These are phyloP conservation scores for Baccha elongata DNA, from an alignment of 2,888 invertebrate species.

Conservation along the genomic window DNA sequence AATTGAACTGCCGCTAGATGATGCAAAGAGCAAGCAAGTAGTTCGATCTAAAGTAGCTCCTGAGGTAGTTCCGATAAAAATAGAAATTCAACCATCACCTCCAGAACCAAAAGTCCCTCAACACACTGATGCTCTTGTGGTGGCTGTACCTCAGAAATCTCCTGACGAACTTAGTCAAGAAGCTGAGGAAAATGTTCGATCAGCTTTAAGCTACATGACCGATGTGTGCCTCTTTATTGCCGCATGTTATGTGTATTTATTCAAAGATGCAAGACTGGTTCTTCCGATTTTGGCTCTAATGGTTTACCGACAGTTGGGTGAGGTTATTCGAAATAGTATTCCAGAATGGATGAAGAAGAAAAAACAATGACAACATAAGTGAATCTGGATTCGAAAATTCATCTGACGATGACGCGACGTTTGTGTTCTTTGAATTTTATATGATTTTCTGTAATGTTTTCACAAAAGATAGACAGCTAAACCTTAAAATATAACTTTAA, in stretches of 20 bases:
- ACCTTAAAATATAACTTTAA: slow-evolving; percentile 59
- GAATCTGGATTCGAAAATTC: background rate
- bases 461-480: slow-evolving; percentile 32
- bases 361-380: slow-evolving; percentile 56
- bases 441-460: slow-evolving; percentile 7
- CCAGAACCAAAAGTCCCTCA: slow-evolving; percentile 25
- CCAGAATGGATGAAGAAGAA: slow-evolving; percentile 84
- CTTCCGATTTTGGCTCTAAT: slow-evolving; percentile 90
- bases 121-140: slow-evolving; percentile 28
- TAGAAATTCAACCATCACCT: slow-evolving; percentile 16
- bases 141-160: slow-evolving; percentile 68
- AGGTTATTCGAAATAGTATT: slow-evolving; percentile 85
- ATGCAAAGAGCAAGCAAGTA: slow-evolving; percentile 14
- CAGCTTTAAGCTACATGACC: slow-evolving; percentile 88
- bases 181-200: slow-evolving; percentile 87
- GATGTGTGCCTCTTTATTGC: slow-evolving; percentile 89
- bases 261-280: slow-evolving; percentile 90
- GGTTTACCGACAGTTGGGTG: slow-evolving; percentile 89
- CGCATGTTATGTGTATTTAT: slow-evolving; percentile 92
- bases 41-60: background rate
- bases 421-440: slow-evolving; percentile 43
- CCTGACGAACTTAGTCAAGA: slow-evolving; percentile 84
- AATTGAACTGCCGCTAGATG: background rate
- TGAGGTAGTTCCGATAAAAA: slow-evolving; percentile 9
- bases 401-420: background rate